Evolutionary conservation across 53 echinoderm and acorn worm genomes (phyloP), one percentile per base, ranked within the genome.

Genomic region (Temnopleurus reevesii): DNA sequence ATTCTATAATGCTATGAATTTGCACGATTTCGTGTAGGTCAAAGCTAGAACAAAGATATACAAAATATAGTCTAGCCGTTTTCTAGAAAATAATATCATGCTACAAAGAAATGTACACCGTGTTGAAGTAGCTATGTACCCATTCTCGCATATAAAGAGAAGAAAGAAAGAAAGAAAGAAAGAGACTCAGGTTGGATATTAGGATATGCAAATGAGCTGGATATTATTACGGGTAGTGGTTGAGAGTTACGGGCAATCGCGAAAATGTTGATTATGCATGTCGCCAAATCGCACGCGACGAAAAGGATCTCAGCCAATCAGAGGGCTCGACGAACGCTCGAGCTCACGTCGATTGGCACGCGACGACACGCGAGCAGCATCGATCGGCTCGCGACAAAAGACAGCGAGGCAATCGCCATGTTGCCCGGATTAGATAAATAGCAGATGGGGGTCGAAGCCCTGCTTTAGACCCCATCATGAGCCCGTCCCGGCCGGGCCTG

Each of bases 391-490:
- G 19, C 38, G 65, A 85, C 60, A 59, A 85, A 59, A 60, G 86
- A 24, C 60, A 44, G 6, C 41, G 60, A 41, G 59, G 66, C 53
- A 30, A 49, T 71, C 88, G 88, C 88, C 88, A 87, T 87, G 88
- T 87, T 87, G 71, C 49, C 26, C 19, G 71, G 88, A 66, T 87
- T 46, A 66, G 51, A 87, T 87, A 87, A 87, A 87, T 87, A 87
- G 88, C 66, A 87, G 88, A 87, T 87, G 88, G 88, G 87, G 71
- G 45, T 31, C 19, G 12, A 28, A 46, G 33, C n/a, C 21, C 46
- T 12, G 71, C 88, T 71, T 29, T 36, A 87, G 65, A 87, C 46
- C 88, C 88, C 88, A 87, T 53, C 88, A 87, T 87, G 88, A 87
- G 33, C 88, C 88, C 88, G 71, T 12, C 53, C 55, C 49, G 88